phyloP scores from a whole-genome alignment of 2,888 invertebrate species.

The Portevinia maculata region DNA sequence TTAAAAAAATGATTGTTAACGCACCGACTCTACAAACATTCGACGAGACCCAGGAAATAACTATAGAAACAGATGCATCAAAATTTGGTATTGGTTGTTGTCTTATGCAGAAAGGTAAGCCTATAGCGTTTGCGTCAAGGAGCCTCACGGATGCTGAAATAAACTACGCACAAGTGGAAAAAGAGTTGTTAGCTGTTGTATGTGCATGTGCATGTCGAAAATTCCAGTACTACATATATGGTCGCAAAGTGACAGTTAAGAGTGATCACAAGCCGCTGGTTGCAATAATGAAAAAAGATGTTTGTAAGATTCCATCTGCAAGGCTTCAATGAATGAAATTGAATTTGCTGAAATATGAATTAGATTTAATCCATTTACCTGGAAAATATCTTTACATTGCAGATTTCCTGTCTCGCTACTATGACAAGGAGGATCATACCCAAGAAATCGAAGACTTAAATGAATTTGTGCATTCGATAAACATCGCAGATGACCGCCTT shows the following conservation, averaged over 20 bases:
- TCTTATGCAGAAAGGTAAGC: conserved; percentile 78
- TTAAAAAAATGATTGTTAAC: conserved; percentile 59
- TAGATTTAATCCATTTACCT: conserved; percentile 51
- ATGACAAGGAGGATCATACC: no score
- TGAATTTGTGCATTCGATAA: no score
- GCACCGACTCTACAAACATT: conserved; percentile 56
- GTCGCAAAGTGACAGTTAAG: no score
- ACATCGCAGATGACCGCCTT: no score
- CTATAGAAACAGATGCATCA: conserved; percentile 77
- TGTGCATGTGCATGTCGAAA: conserved; percentile 75
- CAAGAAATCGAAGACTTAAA: no score
- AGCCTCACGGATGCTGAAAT: conserved; percentile 76
- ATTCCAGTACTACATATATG: neutral
- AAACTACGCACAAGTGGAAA: conserved; percentile 80
- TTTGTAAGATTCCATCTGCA: conserved; percentile 77
- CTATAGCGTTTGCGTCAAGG: conserved; percentile 78
- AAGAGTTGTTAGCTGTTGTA: conserved; percentile 79
- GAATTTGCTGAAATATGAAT: no score
- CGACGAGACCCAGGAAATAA: conserved; percentile 74
- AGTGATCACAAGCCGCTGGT: conserved; percentile 79
- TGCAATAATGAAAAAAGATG: conserved; percentile 76
- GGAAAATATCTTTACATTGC: conserved; percentile 69
- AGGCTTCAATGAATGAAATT: no score
- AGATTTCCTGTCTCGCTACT: no score
- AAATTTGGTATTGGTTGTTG: conserved; percentile 76